These are phyloP conservation scores for Habropoda laboriosa DNA, from an alignment of 1,140 invertebrate species.

Conservation along the genomic window DNA sequence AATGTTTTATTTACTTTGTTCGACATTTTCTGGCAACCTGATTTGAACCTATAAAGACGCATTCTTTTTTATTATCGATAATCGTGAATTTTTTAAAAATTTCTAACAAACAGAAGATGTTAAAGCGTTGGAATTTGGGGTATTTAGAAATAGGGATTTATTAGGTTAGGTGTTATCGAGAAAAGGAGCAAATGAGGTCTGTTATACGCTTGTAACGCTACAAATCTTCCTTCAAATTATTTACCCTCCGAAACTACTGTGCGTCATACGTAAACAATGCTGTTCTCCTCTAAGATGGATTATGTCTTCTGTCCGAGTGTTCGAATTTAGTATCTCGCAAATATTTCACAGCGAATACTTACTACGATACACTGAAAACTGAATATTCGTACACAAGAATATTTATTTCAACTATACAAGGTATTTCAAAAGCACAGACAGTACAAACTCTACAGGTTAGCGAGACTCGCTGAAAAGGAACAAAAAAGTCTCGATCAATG, in stretches of 20 bases:
- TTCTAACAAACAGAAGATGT: too few species aligned
- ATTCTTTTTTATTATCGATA: too few species aligned
- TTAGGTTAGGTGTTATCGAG: background rate
- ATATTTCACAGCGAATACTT: background rate
- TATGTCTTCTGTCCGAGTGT: conserved; percentile 12
- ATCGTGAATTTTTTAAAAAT: too few species aligned
- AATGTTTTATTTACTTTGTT: too few species aligned
- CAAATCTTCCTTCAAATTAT: conserved; percentile 33
- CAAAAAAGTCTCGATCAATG: too few species aligned
- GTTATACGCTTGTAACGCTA: background rate
- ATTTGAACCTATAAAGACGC: too few species aligned
- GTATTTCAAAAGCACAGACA: too few species aligned
- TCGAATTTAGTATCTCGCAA: conserved; percentile 15
- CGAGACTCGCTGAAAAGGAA: too few species aligned
- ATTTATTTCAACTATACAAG: too few species aligned
- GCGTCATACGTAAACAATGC: conserved; percentile 30
- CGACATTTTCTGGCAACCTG: too few species aligned
- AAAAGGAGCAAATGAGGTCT: background rate
- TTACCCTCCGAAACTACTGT: conserved; percentile 21
- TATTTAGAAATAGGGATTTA: background rate
- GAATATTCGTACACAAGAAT: background rate
- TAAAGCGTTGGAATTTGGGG: background rate
- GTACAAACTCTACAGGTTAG: too few species aligned
- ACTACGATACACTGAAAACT: background rate
- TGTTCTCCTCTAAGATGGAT: conserved; percentile 24